Percentiles rank a stretch among this genome's conserved stretches.
These are phyloP conservation scores for Schlechtendalia chinensis DNA, from an alignment of 1,140 invertebrate genomes.

Conservation along the genomic window DNA sequence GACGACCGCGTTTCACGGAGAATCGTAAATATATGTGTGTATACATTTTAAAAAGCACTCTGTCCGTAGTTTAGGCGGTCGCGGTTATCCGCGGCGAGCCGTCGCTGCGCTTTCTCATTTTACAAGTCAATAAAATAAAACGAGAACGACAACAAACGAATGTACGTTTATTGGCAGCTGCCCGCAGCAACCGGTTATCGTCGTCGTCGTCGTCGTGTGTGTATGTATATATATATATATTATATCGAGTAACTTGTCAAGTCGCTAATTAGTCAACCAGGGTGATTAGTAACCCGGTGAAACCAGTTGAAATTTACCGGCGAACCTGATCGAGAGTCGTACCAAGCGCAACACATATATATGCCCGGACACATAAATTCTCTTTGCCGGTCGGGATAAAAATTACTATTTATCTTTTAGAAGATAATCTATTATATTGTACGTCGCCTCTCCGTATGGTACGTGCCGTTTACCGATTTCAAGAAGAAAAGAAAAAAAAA, in stretches of 20 bases:
- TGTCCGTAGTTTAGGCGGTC: neutral
- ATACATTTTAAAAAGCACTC: too few relatives aligned
- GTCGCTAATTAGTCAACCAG: constrained; percentile 46
- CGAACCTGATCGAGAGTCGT: neutral
- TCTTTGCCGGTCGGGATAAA: neutral
- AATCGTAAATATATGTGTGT: constrained; percentile 16
- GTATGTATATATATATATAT: neutral
- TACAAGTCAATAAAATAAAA: constrained; percentile 47
- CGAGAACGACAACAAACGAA: too few relatives aligned
- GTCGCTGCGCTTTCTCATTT: constrained; percentile 36
- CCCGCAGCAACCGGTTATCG: constrained; percentile 20
- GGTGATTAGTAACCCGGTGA: constrained; percentile 21
- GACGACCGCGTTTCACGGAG: neutral
- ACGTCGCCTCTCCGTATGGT: neutral
- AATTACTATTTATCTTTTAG: neutral
- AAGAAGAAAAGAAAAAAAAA: too few relatives aligned
- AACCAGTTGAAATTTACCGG: constrained; percentile 31
- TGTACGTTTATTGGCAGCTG: too few relatives aligned
- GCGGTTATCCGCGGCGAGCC: neutral
- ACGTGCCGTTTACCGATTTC: neutral
- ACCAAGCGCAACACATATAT: neutral
- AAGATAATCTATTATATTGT: neutral
- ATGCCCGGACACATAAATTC: constrained; percentile 22
- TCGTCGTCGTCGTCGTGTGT: neutral
- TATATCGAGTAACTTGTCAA: constrained; percentile 37